Evolutionary conservation across 1,140 invertebrate genomes (phyloP), one percentile per base, ranked within the genome.

Genomic region (Ceratitis capitata): DNA sequence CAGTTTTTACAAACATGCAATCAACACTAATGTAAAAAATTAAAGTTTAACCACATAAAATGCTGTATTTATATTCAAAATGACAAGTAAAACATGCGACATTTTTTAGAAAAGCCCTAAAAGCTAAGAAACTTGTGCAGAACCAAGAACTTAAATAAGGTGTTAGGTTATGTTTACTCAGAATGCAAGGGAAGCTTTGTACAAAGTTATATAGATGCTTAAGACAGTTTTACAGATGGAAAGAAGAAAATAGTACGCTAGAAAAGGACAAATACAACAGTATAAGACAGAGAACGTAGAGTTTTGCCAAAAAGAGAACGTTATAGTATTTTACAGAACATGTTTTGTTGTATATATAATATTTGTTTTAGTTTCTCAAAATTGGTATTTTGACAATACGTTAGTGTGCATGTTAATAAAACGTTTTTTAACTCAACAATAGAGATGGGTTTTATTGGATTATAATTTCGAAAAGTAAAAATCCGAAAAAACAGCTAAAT

Each of bases 161-260:
- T 78, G 39, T 78, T 26, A 78, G n/a, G 19, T 19, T 26, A 61
- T 16, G 5, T 26, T 61, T 5, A 7, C 29, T 19, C n/a, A 35
- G 64, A 26, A 47, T 53, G 78, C 42, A 29, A 23, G 39, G 35
- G 42, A 47, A 82, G 61, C 29, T 35, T 69, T 69, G 39, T 42
- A 78, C n/a, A 58, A 26, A 39, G 82, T 83, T 29, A 1, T 3
- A 53, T 35, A 83, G 53, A 26, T 14, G 23, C 23, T 19, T 82
- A 39, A 49, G 78, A 82, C 42, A 82, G 42, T 82, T 82, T 49
- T 49, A 82, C 78, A 82, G 78, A 26, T 47, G 42, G 82, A 58
- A 39, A 58, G 82, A 51, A 29, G 45, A 51, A 58, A 26, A 83
- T 42, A 83, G 49, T 53, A 51, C 26, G 47, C 47, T 32, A 19